Conservation (phyloP, 2,797 vertebrate species). For the Sebastes hubbsi region DNA sequence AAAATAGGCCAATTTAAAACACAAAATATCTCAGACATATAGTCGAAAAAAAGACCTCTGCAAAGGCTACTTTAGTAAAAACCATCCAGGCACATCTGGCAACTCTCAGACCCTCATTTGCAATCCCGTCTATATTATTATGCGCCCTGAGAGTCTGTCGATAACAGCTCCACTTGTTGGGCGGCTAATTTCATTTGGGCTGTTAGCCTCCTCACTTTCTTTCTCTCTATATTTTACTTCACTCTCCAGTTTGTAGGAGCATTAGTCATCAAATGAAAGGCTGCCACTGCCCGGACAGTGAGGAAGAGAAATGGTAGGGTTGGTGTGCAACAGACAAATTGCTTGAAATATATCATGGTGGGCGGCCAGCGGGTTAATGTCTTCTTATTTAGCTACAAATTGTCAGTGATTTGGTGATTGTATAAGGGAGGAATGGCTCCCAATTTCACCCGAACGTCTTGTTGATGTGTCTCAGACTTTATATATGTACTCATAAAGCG, state of each 20-base stretch:
- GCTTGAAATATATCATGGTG: slow-evolving; percentile 25
- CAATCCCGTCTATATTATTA: slow-evolving; percentile 16
- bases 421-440: not conserved
- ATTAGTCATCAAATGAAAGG: slow-evolving; percentile 57
- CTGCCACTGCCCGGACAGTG: slow-evolving; percentile 19
- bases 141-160: slow-evolving; percentile 40
- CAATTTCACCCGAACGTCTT: not conserved
- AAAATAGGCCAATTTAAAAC: slow-evolving; percentile 1
- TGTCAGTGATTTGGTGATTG: not conserved
- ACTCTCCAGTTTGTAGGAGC: slow-evolving; percentile 35
- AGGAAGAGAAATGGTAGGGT: slow-evolving; percentile 13
- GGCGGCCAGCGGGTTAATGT: slow-evolving; percentile 2
- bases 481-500: not conserved
- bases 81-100: slow-evolving; percentile 8
- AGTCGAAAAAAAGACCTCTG: slow-evolving; percentile 14
- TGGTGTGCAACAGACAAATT: slow-evolving; percentile 21
- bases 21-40: slow-evolving; percentile 14
- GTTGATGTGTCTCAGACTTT: not conserved
- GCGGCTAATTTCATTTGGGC: slow-evolving; percentile 54
- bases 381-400: not conserved
- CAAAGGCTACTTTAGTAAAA: slow-evolving; percentile 12
- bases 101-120: not conserved
- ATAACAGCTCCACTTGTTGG: slow-evolving; percentile 41
- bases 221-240: slow-evolving; percentile 30
- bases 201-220: slow-evolving; percentile 23